These are phyloP conservation scores for Channallabes apus DNA, from an alignment of 2,797 vertebrate species.

Conservation along the genomic window DNA sequence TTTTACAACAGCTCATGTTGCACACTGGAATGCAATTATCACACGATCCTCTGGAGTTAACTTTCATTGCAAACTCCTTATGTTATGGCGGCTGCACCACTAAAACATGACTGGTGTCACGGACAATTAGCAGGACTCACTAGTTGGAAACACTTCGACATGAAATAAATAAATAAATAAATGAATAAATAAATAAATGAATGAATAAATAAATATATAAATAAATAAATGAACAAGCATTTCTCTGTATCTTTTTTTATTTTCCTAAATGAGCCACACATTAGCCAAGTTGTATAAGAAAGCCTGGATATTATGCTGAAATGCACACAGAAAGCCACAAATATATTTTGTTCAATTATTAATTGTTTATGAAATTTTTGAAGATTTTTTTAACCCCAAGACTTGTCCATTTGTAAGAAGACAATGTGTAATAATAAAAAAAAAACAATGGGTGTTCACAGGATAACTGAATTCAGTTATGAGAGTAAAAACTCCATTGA, in stretches of 20 bases:
- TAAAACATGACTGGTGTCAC: neutral
- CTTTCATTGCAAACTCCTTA: neutral
- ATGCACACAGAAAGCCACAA: neutral
- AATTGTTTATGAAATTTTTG: no score
- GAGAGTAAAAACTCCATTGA: no score
- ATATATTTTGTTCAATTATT: no score
- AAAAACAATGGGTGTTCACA: no score
- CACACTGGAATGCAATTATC: slow-evolving; percentile 15
- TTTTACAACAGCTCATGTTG: slow-evolving; percentile 3
- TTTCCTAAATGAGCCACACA: neutral
- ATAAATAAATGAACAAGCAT: neutral
- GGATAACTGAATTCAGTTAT: no score
- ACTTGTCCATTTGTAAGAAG: no score
- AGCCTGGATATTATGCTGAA: no score
- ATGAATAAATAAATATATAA: no score
- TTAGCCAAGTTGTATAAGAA: neutral
- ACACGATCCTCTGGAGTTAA: neutral
- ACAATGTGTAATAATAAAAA: no score
- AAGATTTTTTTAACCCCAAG: no score
- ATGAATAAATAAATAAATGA: no score
- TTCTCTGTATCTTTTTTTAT: neutral
- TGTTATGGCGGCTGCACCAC: neutral
- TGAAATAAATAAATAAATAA: neutral
- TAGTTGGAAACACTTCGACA: neutral
- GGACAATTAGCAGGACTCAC: no score